phyloP scores from a whole-genome alignment of 2,113 vertebrate species.

The Bubalus kerabau region DNA sequence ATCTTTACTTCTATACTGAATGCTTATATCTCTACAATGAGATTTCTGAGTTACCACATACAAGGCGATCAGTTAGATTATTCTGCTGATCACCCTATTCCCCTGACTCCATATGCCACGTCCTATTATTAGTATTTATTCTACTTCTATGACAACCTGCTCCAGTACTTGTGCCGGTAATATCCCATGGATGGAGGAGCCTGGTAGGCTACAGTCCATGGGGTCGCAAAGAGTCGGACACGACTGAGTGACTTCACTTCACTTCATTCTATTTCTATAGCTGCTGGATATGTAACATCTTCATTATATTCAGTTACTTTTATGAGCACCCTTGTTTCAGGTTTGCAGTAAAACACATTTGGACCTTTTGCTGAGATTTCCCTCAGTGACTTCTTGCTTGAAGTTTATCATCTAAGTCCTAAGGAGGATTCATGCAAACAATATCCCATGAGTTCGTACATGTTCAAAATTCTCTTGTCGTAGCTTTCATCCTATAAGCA shows the following conservation, averaged over 20 bases:
- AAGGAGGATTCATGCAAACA: not conserved
- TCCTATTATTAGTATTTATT: not conserved
- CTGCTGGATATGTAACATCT: not conserved
- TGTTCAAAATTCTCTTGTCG: not conserved
- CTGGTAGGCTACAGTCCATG: not conserved
- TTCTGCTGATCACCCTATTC: not conserved
- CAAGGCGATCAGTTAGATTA: not conserved
- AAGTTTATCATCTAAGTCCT: not conserved
- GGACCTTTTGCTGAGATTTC: not conserved
- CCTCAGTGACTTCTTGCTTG: not conserved
- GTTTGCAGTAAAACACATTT: not conserved
- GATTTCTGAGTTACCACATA: not conserved
- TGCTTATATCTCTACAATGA: not conserved
- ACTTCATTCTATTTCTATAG: not conserved
- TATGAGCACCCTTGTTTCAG: not conserved
- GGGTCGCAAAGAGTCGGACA: not conserved
- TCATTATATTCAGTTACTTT: not conserved
- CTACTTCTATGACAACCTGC: not conserved
- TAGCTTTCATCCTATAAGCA: not conserved
- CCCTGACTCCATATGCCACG: not conserved
- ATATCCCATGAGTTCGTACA: not conserved
- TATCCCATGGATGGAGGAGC: not conserved
- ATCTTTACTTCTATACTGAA: not conserved
- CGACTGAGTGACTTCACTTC: not conserved
- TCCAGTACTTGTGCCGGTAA: not conserved